Base-by-base conservation (phyloP, 2,113 vertebrate species). In the Podarcis raffonei region DNA sequence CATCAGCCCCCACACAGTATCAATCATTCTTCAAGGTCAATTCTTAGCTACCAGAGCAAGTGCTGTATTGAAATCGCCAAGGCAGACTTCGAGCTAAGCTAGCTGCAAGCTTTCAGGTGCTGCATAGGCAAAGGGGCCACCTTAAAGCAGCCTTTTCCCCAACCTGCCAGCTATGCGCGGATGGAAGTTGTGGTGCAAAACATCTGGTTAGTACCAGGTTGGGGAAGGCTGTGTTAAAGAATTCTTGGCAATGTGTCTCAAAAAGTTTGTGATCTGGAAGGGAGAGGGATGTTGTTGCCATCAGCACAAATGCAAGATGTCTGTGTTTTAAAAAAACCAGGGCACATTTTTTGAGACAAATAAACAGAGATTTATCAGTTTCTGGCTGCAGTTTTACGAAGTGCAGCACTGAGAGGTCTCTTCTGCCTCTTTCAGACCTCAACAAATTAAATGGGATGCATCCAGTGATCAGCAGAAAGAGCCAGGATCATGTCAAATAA, bases 21-120 rank as follows among this genome's bases (percentile, higher is more conserved):
- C 95, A 95, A 96, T 97, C 97, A 97, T 95, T 92, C 92, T 90
- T 90, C 88, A 90, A 94, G 95, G 90, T 95, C 93, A 93, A 62
- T 93, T 96, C 94, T 93, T 90, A 94, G 91, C 92, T 95, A 96
- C 96, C 93, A 93, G 92, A 95, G 88, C 94, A 95, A 94, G 80
- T 91, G 79, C 83, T 88, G 91, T 94, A 72, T 32, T 90, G 94
- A 94, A 95, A 93, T 90, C 76, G 90, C 91, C 91, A 91, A 93
- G 92, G 85, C 85, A 93, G 89, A 83, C 91, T 90, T 94, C 78
- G 93, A 94, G 65, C 66, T 76, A 93, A 68, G 32, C 87, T 92
- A 91, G 83, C 57, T 89, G 89, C 89, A 95, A 93, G 75, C 87
- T 95, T 96, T 95, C 94, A 96, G 94, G 91, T 93, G 89, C 85